phyloP scores from a whole-genome alignment of 2,113 vertebrate species.

The Ochotona curzoniae region DNA sequence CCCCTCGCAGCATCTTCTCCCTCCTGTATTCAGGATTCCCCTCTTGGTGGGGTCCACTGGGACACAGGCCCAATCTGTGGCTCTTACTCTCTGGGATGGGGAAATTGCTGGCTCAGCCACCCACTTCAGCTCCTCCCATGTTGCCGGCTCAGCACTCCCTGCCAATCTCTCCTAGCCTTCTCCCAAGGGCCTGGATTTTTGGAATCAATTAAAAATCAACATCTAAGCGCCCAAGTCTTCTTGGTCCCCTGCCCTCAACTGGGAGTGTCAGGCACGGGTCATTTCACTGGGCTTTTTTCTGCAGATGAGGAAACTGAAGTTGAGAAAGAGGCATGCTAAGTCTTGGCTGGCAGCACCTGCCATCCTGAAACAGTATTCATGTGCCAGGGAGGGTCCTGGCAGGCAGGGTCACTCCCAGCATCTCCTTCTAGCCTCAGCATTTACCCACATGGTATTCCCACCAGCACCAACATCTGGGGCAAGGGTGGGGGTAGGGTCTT shows the following conservation, averaged over 20 bases:
- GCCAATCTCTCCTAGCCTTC: background rate
- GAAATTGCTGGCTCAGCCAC: slow-evolving; percentile 46
- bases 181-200: background rate
- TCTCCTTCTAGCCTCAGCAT: background rate
- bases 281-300: background rate
- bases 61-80: slow-evolving; percentile 17
- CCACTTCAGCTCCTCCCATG: background rate
- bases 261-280: fast-evolving
- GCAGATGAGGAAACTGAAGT: slow-evolving; percentile 56
- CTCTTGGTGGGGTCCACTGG: background rate
- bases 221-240: background rate
- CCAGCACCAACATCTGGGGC: slow-evolving; percentile 76
- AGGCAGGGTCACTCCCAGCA: background rate
- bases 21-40: background rate
- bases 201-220: slow-evolving; percentile 42
- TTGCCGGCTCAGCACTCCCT: background rate
- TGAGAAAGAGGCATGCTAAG: background rate
- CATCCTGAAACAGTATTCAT: background rate
- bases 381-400: background rate
- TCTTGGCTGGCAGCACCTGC: background rate
- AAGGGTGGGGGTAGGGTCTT: slow-evolving; percentile 61
- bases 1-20: background rate
- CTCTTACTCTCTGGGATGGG: background rate
- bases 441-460: background rate
- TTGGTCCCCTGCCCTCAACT: background rate